These are phyloP conservation scores for Bufo gargarizans DNA, from an alignment of 2,113 vertebrate species.

Conservation along the genomic window DNA sequence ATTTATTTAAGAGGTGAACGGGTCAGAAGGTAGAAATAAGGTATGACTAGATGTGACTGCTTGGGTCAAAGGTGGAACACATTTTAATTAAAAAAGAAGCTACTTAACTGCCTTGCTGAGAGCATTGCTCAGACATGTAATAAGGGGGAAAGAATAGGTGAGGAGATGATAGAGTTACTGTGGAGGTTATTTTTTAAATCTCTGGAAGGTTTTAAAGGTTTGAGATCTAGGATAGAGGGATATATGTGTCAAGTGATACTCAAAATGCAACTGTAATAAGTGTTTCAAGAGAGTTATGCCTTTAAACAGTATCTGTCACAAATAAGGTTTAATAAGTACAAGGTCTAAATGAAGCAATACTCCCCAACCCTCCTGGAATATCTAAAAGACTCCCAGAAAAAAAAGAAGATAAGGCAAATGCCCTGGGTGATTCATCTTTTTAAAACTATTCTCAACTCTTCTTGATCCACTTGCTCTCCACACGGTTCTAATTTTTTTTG, in stretches of 20 bases:
- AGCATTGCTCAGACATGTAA: not conserved
- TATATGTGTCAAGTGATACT: not conserved
- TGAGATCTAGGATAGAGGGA: not conserved
- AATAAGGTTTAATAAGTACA: not conserved
- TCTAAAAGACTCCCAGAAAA: not conserved
- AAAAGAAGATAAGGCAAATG: not conserved
- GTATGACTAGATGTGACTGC: slow-evolving; percentile 17
- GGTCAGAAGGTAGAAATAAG: slow-evolving; percentile 23
- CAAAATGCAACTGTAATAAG: not conserved
- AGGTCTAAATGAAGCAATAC: not conserved
- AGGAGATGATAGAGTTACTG: not conserved
- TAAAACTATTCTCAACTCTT: too few relatives aligned
- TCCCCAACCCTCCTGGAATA: not conserved
- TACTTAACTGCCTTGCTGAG: not conserved
- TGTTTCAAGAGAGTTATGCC: not conserved
- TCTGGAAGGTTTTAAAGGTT: not conserved
- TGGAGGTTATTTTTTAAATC: not conserved
- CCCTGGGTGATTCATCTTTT: too few relatives aligned
- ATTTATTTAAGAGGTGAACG: slow-evolving; percentile 39
- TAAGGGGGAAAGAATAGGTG: not conserved
- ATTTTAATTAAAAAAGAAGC: slow-evolving; percentile 41
- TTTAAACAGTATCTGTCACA: not conserved
- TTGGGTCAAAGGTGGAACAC: slow-evolving; percentile 29
- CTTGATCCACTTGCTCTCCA: too few relatives aligned
- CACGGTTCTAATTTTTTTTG: too few relatives aligned